Conservation (phyloP, 1,140 invertebrate genomes). For the Lepidurus arcticus region DNA sequence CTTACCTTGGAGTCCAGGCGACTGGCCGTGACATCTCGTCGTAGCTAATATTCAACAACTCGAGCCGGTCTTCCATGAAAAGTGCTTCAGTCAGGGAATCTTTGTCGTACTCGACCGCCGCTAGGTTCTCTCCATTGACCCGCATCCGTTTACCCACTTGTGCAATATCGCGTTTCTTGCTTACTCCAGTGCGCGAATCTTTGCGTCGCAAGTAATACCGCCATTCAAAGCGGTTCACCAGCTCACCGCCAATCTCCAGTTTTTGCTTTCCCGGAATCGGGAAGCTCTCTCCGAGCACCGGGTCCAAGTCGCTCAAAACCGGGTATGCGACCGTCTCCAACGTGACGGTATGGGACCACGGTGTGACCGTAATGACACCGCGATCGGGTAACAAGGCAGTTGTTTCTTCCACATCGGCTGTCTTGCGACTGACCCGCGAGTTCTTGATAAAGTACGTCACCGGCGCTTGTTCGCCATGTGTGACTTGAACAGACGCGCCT, state of each 20-base stretch:
- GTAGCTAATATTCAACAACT: constrained; percentile 85
- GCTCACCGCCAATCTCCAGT: constrained; percentile 78
- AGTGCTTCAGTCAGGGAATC: constrained; percentile 81
- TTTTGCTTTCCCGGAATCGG: constrained; percentile 83
- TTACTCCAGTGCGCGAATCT: constrained; percentile 41
- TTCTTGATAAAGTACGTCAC: constrained; percentile 81
- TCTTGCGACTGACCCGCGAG: constrained; percentile 69
- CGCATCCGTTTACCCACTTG: constrained; percentile 76
- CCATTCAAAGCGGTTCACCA: constrained; percentile 92
- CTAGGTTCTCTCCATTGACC: constrained; percentile 83
- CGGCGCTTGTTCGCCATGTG: constrained; percentile 72
- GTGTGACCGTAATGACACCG: constrained; percentile 66
- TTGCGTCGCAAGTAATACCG: constrained; percentile 73
- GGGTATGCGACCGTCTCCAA: constrained; percentile 81
- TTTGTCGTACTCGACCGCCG: constrained; percentile 87
- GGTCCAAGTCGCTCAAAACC: constrained; percentile 72
- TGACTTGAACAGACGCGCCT: constrained; percentile 77
- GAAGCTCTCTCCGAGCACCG: constrained; percentile 76
- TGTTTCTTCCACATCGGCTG: constrained; percentile 67
- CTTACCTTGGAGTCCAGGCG: constrained; percentile 72
- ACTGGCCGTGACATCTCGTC: constrained; percentile 82
- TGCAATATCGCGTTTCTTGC: constrained; percentile 51
- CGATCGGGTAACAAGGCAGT: constrained; percentile 75
- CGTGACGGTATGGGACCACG: constrained; percentile 74
- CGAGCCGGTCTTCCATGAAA: constrained; percentile 79